Percentiles rank a stretch among this genome's conserved stretches.
Conservation (phyloP, 1,140 invertebrate species). For the Nylanderia fulva region DNA sequence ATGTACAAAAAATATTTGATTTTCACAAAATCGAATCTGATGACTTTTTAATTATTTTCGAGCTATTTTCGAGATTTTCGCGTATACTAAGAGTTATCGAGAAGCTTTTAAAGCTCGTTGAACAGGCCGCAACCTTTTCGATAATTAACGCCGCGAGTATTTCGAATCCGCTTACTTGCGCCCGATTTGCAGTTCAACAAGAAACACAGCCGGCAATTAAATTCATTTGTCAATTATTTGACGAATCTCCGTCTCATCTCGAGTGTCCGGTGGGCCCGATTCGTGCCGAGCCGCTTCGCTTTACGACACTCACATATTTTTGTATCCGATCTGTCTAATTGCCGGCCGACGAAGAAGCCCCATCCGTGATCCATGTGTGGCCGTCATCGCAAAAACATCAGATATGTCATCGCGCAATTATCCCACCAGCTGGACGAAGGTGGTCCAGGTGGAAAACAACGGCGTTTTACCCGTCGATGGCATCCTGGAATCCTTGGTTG, state of each 20-base stretch:
- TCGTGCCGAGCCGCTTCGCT: slow-evolving; percentile 67
- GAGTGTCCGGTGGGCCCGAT: slow-evolving; percentile 46
- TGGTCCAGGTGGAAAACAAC: slow-evolving; percentile 54
- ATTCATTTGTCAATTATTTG: slow-evolving; percentile 80
- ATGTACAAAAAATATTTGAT: background rate
- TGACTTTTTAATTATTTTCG: background rate
- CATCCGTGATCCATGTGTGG: slow-evolving; percentile 61
- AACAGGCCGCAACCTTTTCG: slow-evolving; percentile 43
- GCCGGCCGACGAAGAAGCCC: slow-evolving; percentile 44
- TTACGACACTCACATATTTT: slow-evolving; percentile 78
- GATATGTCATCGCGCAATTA: slow-evolving; percentile 70
- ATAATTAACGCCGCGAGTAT: slow-evolving; percentile 68
- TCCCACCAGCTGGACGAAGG: slow-evolving; percentile 28
- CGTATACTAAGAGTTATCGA: background rate
- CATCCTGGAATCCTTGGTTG: slow-evolving; percentile 13
- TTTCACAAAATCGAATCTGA: background rate
- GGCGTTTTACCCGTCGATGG: slow-evolving; percentile 43
- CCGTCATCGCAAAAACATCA: slow-evolving; percentile 56
- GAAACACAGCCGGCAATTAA: slow-evolving; percentile 76
- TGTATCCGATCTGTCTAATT: slow-evolving; percentile 70
- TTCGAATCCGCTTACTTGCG: slow-evolving; percentile 20
- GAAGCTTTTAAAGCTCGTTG: background rate
- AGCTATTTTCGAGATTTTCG: background rate
- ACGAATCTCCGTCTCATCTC: slow-evolving; percentile 69
- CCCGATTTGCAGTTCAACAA: slow-evolving; percentile 30